Evolutionary conservation across 2,888 invertebrate species (phyloP).

Genomic region (Ernsta delagoae): DNA sequence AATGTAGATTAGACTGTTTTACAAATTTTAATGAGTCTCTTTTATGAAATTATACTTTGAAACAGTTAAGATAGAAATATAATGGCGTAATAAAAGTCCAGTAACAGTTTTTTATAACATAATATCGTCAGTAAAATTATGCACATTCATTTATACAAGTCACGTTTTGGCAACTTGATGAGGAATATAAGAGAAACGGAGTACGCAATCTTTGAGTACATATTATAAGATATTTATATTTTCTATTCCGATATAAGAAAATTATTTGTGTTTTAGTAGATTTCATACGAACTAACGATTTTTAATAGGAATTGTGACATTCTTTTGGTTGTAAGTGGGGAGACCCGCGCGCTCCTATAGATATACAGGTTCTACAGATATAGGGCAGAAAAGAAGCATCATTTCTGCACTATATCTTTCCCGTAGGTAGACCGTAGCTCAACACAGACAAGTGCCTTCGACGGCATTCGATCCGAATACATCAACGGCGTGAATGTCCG

Average conservation of each 20-base stretch:
- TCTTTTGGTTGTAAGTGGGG: too few species aligned
- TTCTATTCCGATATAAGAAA: background rate
- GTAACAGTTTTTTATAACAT: constrained; percentile 28
- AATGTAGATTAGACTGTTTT: background rate
- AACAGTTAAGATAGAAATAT: constrained; percentile 5
- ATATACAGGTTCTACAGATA: too few species aligned
- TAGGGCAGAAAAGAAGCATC: too few species aligned
- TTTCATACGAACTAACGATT: background rate
- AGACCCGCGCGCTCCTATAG: too few species aligned
- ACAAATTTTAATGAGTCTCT: background rate
- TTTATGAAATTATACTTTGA: constrained; percentile 1
- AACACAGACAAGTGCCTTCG: background rate
- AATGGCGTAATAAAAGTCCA: constrained; percentile 30
- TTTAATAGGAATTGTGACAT: too few species aligned
- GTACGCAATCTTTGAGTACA: background rate
- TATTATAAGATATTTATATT: background rate
- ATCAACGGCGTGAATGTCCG: constrained; percentile 8
- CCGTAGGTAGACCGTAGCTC: background rate
- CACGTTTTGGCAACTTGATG: constrained; percentile 47
- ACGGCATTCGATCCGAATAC: background rate
- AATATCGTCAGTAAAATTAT: constrained; percentile 20
- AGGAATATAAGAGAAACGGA: constrained; percentile 52
- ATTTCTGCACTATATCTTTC: too few species aligned
- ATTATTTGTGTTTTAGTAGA: background rate
- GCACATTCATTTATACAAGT: constrained; percentile 39